These are phyloP conservation scores for Arenaria interpres DNA, from an alignment of 2,113 vertebrate genomes.

Conservation along the genomic window DNA sequence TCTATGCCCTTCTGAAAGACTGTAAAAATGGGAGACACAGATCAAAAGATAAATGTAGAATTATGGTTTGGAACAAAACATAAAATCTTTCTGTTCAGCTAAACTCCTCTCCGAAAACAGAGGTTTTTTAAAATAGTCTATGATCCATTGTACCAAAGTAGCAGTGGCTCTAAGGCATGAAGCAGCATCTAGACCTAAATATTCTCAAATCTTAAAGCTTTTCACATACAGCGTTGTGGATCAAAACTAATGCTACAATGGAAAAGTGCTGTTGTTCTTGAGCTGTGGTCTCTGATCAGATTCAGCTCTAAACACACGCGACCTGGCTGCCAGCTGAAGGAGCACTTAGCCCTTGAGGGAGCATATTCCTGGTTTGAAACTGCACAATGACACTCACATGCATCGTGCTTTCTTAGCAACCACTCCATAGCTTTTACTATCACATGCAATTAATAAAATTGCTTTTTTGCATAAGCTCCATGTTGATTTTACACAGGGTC, in stretches of 20 bases:
- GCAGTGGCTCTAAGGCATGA: background rate
- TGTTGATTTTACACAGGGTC: background rate
- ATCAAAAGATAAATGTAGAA: background rate
- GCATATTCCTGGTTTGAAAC: background rate
- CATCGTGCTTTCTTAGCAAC: background rate
- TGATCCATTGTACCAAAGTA: background rate
- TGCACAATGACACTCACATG: background rate
- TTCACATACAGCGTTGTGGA: background rate
- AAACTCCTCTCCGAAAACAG: background rate
- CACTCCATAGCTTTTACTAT: background rate
- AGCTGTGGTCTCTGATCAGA: background rate
- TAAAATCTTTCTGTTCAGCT: background rate
- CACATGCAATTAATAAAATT: background rate
- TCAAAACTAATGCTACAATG: background rate
- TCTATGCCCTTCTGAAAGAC: background rate
- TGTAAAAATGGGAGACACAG: background rate
- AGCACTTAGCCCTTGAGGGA: background rate
- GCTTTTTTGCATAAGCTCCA: background rate
- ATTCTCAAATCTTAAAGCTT: background rate
- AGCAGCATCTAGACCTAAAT: background rate
- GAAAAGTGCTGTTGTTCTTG: background rate
- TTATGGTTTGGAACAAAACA: background rate
- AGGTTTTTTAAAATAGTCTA: background rate
- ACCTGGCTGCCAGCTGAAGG: background rate
- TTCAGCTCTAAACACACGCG: rapidly evolving